These are phyloP conservation scores for Condylura cristata DNA, from an alignment of 2,113 vertebrate species.

Conservation along the genomic window DNA sequence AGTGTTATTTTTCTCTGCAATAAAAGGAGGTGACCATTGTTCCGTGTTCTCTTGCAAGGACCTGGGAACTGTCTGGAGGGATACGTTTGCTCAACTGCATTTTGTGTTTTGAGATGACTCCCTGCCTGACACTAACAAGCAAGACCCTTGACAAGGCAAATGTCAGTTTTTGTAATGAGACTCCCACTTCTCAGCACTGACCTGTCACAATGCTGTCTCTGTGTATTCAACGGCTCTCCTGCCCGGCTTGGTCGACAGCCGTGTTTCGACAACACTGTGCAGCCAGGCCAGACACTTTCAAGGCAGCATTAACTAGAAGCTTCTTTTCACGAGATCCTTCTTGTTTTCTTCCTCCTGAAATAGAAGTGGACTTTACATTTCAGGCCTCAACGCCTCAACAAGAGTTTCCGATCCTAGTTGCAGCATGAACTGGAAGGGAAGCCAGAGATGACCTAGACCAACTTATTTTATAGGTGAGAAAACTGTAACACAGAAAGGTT, in stretches of 20 bases:
- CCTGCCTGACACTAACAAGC: not conserved
- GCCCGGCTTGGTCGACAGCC: not conserved
- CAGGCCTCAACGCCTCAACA: not conserved
- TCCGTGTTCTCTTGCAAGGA: not conserved
- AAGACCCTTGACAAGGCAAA: not conserved
- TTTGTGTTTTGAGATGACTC: not conserved
- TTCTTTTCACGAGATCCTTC: not conserved
- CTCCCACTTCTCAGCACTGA: not conserved
- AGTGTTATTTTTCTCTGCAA: too few relatives aligned
- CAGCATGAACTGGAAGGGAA: not conserved
- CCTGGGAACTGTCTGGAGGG: not conserved
- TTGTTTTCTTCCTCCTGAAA: not conserved
- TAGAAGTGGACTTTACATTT: constrained; percentile 30
- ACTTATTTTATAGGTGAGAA: not conserved
- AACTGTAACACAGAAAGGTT: not conserved
- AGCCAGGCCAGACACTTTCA: not conserved
- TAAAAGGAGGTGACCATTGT: not conserved
- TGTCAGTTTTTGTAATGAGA: not conserved
- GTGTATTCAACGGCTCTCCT: not conserved
- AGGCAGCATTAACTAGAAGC: not conserved
- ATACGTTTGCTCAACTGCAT: not conserved
- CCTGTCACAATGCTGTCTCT: not conserved
- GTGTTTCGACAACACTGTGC: not conserved
- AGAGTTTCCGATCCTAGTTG: not conserved
- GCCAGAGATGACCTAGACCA: not conserved